Percentiles rank a stretch among this genome's conserved stretches.
Conservation (phyloP, 2,888 invertebrate species). For the Agapetus fuscipes region DNA sequence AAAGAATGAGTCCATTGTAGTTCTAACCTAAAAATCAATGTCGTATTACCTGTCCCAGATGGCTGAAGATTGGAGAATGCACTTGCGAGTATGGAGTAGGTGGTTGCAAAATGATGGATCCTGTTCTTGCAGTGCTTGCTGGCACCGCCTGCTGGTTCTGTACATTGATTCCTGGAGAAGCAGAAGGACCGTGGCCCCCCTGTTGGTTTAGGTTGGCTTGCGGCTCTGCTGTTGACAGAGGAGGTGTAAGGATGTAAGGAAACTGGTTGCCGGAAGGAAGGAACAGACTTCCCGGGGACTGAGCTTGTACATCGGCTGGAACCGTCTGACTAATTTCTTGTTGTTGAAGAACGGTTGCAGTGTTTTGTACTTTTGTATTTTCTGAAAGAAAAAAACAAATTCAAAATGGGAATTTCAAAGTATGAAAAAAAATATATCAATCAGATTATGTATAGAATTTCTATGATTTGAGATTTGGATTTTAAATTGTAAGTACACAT, state of each 20-base stretch:
- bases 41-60: constrained; percentile 37
- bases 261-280: no score
- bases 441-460: no score
- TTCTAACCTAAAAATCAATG: neutral
- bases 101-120: constrained; percentile 45
- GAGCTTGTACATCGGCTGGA: no score
- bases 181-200: no score
- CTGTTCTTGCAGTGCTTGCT: neutral
- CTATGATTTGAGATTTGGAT: no score
- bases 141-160: neutral
- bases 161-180: neutral
- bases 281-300: neutral
- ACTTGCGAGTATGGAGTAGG: constrained; percentile 29
- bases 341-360: no score
- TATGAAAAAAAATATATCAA: no score
- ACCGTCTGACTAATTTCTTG: no score
- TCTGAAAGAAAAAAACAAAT: constrained; percentile 6
- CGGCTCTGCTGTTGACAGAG: neutral
- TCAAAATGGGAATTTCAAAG: no score
- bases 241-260: no score
- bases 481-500: no score
- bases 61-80: constrained; percentile 34
- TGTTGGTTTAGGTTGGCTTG: neutral
- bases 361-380: constrained; percentile 7
- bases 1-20: no score